Evolutionary conservation across 2,797 vertebrate species (phyloP), one percentile per base, ranked within the genome.

Genomic region (Megalops cyprinoides): DNA sequence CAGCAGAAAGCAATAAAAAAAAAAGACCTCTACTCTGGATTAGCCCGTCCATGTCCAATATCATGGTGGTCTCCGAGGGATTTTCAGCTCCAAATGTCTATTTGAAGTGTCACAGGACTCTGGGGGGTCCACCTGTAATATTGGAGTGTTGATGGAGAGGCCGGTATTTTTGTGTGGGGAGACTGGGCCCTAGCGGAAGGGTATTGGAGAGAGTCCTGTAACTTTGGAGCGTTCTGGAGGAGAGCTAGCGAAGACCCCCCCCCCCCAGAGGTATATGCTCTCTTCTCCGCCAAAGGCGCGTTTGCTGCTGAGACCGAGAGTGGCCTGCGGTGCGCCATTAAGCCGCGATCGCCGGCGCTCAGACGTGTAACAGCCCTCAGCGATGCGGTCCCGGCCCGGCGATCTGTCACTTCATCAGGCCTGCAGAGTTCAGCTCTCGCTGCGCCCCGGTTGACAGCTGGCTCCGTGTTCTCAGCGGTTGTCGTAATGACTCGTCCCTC

Each of bases 1-100:
- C 31, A 37, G 78, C 53, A 53, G 51, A 60, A 77, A 74, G 83
- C 80, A 73, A 82, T 82, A 75, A 79, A 81, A 77, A 81, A 77
- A 58, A 31, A 75, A 48, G 12, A n/a, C 31, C 48, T 46, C 28
- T 48, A 20, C 60, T 79, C 48, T 31, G 71, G 76, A 81, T 79
- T 75, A 81, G 77, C 73, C 39, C 73, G 58, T 78, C 76, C 28
- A 49, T 58, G 48, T 81, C 58, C 77, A 84, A 81, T 81, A 79
- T 51, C 46, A 65, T 20, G 9, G 6, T 37, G 48, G 48, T 37
- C 71, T 74, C 77, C 34, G 8, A 62, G 71, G 69, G 51, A 48
- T 76, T 69, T 76, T 79, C 25, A 46, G 39, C 46, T 48, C 65
- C 15, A 23, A 56, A 39, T 46, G 73, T 73, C 67, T 74, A 53